Evolutionary conservation across 2,888 invertebrate species (phyloP), one percentile per base, ranked within the genome.

Genomic region (Xanthia icteritia): DNA sequence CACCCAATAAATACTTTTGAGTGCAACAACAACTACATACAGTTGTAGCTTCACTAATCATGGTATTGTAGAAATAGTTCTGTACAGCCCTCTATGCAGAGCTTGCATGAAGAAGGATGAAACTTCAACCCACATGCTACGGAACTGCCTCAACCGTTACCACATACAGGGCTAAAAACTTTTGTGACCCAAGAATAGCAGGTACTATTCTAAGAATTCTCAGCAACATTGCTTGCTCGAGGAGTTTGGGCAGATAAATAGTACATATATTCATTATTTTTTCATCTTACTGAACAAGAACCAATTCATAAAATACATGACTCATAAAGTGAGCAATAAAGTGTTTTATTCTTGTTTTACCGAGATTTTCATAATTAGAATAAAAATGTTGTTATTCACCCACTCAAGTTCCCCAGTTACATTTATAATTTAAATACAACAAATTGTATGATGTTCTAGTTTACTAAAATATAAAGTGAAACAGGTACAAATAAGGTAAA

Each of bases 391-490:
- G 36, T 31, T 48, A 23, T 31, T 48, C 23, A n/a, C 42, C 27
- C 2, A n/a, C 23, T 31, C 17, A 9, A 54, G 23, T 42, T 23
- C 0, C 2, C 31, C 13, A 5, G 20, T 23, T 27, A 15, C 5
- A 20, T 27, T 54, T 31, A 17, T 42, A 36, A 51, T 23, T 54
- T 27, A 20, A 5, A 31, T 63, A 54, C 20, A 45, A 45, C 2
- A 13, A 39, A 45, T 23, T 48, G 2, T 60, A 23, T 5, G 9
- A 6, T 20, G 5, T 31, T 36, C 15, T 45, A 58, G 9, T 73
- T 17, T 31, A 17, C 17, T 31, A 74, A 75, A 15, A n/a, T 54
- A 56, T 11, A 36, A 73, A 74, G 48, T 74, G 60, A 42, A 64
- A 68, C 67, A 68, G 36, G 27, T 61, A 56, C 39, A 15, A 23